A percentile compares a stretch with the other conserved stretches of the same genome.
Conservation (phyloP, 2,113 vertebrate genomes). For the Anser brachyrhynchus region DNA sequence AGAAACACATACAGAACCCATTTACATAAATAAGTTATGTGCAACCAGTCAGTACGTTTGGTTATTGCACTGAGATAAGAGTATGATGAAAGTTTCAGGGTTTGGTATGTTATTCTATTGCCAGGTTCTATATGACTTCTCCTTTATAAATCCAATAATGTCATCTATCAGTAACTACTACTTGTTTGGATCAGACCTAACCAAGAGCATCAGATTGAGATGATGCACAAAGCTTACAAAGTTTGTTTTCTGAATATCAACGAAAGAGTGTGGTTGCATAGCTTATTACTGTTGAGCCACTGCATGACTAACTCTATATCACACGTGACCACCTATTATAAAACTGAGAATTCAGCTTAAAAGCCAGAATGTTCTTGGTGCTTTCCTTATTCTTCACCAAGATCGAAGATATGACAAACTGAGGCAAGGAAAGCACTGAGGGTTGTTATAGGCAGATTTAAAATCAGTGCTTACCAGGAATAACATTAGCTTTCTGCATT, state of each 20-base stretch:
- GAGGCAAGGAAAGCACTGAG: not conserved
- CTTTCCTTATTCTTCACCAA: not conserved
- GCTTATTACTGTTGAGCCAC: not conserved
- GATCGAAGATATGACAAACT: not conserved
- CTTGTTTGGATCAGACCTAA: not conserved
- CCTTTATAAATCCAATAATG: not conserved
- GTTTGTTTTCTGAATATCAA: rapidly evolving
- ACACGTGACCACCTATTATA: not conserved
- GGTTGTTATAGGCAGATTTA: not conserved
- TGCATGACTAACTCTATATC: not conserved
- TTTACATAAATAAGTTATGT: not conserved
- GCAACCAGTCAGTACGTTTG: not conserved
- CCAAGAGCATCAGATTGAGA: not conserved
- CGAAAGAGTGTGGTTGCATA: rapidly evolving
- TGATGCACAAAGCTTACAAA: not conserved
- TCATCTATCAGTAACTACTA: not conserved
- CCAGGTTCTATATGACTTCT: not conserved
- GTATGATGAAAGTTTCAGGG: no score
- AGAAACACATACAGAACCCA: not conserved
- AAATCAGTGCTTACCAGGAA: not conserved
- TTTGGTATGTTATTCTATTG: not conserved
- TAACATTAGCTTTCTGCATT: not conserved
- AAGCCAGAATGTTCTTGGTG: not conserved
- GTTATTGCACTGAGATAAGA: not conserved
- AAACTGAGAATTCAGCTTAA: no score